phyloP scores from a whole-genome alignment of 2,888 invertebrate genomes.

The Drosophila yooni region DNA sequence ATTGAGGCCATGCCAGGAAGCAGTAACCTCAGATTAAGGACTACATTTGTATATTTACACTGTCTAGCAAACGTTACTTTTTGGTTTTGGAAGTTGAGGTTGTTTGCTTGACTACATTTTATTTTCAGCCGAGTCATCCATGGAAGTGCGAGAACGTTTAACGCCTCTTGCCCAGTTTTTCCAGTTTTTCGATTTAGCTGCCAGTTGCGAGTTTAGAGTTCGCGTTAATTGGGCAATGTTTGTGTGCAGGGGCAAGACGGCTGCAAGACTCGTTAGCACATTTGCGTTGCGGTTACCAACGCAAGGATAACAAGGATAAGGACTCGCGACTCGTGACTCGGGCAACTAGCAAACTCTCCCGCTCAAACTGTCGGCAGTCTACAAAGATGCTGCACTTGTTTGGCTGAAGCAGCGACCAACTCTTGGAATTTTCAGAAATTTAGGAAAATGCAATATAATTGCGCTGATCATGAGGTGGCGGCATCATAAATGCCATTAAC shows the following conservation, averaged over 20 bases:
- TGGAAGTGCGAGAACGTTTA: conserved; percentile 74
- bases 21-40: conserved; percentile 1
- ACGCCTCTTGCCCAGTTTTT: conserved; percentile 49
- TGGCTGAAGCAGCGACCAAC: conserved; percentile 35
- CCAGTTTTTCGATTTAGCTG: conserved; percentile 19
- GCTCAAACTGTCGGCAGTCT: conserved; percentile 54
- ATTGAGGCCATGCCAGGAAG: conserved; percentile 13
- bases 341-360: neutral
- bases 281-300: conserved; percentile 67
- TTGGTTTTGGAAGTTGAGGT: conserved; percentile 26
- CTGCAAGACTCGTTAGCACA: conserved; percentile 74
- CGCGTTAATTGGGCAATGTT: conserved; percentile 76
- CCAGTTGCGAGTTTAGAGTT: conserved; percentile 46
- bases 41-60: conserved; percentile 12
- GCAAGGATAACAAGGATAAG: conserved; percentile 67
- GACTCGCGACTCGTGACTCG: conserved; percentile 26
- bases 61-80: conserved; percentile 1
- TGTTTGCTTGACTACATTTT: conserved; percentile 1
- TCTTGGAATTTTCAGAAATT: conserved; percentile 66
- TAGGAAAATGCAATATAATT: conserved; percentile 78
- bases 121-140: conserved; percentile 67
- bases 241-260: conserved; percentile 51
- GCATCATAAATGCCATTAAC: conserved; percentile 75
- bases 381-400: conserved; percentile 69
- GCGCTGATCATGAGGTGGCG: conserved; percentile 73